Conservation (phyloP, 1,140 invertebrate species). For the Gerris buenoi region DNA sequence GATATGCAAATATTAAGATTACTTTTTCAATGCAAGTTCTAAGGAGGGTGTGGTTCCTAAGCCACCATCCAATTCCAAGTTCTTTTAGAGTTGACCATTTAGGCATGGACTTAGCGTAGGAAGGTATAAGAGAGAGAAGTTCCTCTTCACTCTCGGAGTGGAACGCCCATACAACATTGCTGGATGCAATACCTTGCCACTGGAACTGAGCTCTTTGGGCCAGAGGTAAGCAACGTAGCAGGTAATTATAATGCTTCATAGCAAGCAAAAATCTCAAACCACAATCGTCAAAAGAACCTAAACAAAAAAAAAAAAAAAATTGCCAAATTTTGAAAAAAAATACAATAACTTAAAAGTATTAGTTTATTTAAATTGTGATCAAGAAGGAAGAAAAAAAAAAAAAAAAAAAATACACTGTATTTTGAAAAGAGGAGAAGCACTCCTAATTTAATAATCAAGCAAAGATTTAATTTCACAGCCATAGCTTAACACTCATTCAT, state of each 20-base stretch:
- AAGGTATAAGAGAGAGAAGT: constrained; percentile 76
- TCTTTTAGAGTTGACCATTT: constrained; percentile 87
- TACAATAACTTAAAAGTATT: too few relatives aligned
- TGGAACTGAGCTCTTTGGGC: constrained; percentile 74
- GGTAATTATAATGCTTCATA: constrained; percentile 94
- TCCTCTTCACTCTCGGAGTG: constrained; percentile 97
- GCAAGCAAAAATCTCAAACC: constrained; percentile 89
- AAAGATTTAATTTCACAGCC: too few relatives aligned
- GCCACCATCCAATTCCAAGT: constrained; percentile 89
- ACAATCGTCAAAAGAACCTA: constrained; percentile 91
- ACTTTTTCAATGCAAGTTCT: constrained; percentile 74
- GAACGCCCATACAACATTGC: constrained; percentile 96
- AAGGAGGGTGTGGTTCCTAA: constrained; percentile 70
- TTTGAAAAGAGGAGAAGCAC: too few relatives aligned
- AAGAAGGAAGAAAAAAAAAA: too few relatives aligned
- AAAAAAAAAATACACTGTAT: too few relatives aligned
- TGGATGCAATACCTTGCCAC: constrained; percentile 74
- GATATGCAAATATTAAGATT: neutral
- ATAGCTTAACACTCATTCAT: too few relatives aligned
- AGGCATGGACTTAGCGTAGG: constrained; percentile 62
- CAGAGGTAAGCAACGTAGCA: constrained; percentile 78
- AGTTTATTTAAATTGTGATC: too few relatives aligned
- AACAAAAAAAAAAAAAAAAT: too few relatives aligned
- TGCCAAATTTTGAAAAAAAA: too few relatives aligned
- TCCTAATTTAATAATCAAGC: too few relatives aligned